phyloP scores from a whole-genome alignment of 1,140 invertebrate species.

The Sycobia sp. region DNA sequence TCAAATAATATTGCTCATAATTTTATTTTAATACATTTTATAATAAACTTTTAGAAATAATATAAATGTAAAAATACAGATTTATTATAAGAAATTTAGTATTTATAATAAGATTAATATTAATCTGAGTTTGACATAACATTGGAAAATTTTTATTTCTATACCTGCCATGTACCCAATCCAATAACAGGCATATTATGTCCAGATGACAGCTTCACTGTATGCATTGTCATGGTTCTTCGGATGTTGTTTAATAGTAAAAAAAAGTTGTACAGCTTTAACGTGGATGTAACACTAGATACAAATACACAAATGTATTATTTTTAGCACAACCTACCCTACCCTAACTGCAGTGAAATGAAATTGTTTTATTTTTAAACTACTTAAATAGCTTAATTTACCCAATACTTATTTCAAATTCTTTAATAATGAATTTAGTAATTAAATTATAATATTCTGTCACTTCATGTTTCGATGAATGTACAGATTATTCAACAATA shows the following conservation, averaged over 20 bases:
- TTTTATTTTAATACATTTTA: too few species aligned
- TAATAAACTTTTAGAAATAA: too few species aligned
- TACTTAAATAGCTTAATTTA: constrained; percentile 4
- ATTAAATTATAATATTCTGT: too few species aligned
- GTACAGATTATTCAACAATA: too few species aligned
- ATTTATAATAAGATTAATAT: not conserved
- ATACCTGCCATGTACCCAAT: constrained; percentile 81
- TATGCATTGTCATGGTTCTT: constrained; percentile 41
- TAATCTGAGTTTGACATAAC: not conserved
- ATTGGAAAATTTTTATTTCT: not conserved
- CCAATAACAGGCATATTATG: constrained; percentile 75
- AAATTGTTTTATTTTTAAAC: constrained; percentile 20
- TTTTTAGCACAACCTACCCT: constrained; percentile 30
- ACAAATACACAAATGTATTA: constrained; percentile 26
- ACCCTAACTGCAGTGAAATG: constrained; percentile 4
- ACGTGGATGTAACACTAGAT: constrained; percentile 39
- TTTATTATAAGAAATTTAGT: not conserved
- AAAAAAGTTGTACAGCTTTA: constrained; percentile 33
- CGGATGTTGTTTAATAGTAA: constrained; percentile 20
- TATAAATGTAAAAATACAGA: too few species aligned
- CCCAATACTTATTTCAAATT: not conserved
- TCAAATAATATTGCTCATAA: not conserved
- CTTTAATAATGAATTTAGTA: too few species aligned
- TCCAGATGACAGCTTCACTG: constrained; percentile 50
- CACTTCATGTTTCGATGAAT: too few species aligned